Base-by-base conservation (phyloP, 2,888 invertebrate species). In the Lepidocyrtoides sp. region DNA sequence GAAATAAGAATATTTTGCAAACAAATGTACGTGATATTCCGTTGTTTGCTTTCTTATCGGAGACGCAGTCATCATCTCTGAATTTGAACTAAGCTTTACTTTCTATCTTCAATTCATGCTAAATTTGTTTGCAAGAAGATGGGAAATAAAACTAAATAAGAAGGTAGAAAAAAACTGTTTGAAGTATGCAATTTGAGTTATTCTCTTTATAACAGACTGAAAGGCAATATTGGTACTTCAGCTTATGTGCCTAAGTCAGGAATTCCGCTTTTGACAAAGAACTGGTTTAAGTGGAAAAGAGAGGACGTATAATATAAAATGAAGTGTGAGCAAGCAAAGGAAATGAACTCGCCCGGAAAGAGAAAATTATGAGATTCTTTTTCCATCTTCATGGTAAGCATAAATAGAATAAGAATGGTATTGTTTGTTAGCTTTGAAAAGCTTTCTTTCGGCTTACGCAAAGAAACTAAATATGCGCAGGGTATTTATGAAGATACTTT, bases 271-370 rank as follows among this genome's bases (percentile, higher is more conserved):
- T 54, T 4, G 17, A 54, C 54, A 66, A 66, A 32, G 29, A 32
- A 66, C 32, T 66, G 66, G 36, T n/a, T 7, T 32, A n/a, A 4
- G 66, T 10, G 29, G 66, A 14, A 7, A 12, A 17, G 54, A 54
- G 54, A 17, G n/a, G 54, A 17, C 14, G 41, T 41, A 41, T 41
- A n/a, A 4, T 66, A n/a, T 17, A 66, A 66, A 32, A 66, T 66
- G 32, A 66, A 66, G 5, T 14, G n/a, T n/a, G n/a, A n/a, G n/a
- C n/a, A n/a, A n/a, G 1, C 12, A 66, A 10, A 32, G 66, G 66
- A 66, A 66, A 66, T 66, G 66, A 66, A 66, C 63, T 17, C 29
- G 63, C 14, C 23, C 23, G 63, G 26, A 63, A 63, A 23, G 63
- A 10, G 10, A 63, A 26, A 63, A 63, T 12, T 63, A 12, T 63